phyloP scores from a whole-genome alignment of 2,888 invertebrate species.

The Agrochola litura region DNA sequence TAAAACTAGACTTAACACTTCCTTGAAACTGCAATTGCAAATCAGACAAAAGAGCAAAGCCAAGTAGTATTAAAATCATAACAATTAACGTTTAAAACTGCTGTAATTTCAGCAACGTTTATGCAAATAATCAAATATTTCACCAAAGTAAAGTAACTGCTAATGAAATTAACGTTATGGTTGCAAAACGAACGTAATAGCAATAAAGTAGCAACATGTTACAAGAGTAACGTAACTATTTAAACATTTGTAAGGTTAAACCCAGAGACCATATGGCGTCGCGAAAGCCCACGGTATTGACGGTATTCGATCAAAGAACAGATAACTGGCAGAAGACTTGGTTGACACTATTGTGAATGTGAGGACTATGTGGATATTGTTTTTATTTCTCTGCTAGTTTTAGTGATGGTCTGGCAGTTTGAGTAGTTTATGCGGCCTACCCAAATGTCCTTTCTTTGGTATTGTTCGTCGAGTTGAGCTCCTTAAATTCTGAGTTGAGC shows the following conservation, averaged over 20 bases:
- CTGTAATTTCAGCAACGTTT: background rate
- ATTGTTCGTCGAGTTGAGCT: too few relatives aligned
- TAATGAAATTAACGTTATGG: slow-evolving; percentile 11
- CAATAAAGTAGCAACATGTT: slow-evolving; percentile 7
- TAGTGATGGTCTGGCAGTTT: too few relatives aligned
- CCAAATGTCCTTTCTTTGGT: too few relatives aligned
- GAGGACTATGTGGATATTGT: too few relatives aligned
- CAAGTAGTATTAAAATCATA: slow-evolving; percentile 10
- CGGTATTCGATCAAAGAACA: slow-evolving; percentile 36
- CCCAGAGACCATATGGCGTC: slow-evolving; percentile 61
- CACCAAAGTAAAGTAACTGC: slow-evolving; percentile 7
- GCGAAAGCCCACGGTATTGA: slow-evolving; percentile 54
- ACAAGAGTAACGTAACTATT: slow-evolving; percentile 27
- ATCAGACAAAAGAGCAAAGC: background rate
- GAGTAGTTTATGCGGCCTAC: too few relatives aligned
- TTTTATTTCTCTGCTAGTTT: too few relatives aligned
- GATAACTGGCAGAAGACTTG: slow-evolving; percentile 34
- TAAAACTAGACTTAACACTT: slow-evolving; percentile 12
- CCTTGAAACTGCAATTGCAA: background rate
- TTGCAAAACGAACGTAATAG: slow-evolving; percentile 17
- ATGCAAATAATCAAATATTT: slow-evolving; percentile 8
- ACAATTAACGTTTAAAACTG: slow-evolving; percentile 2
- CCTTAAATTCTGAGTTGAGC: too few relatives aligned
- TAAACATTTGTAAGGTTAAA: slow-evolving; percentile 34
- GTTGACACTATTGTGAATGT: too few relatives aligned